Evolutionary conservation across 2,888 invertebrate species (phyloP).

Genomic region (Eucera pruinosa): DNA sequence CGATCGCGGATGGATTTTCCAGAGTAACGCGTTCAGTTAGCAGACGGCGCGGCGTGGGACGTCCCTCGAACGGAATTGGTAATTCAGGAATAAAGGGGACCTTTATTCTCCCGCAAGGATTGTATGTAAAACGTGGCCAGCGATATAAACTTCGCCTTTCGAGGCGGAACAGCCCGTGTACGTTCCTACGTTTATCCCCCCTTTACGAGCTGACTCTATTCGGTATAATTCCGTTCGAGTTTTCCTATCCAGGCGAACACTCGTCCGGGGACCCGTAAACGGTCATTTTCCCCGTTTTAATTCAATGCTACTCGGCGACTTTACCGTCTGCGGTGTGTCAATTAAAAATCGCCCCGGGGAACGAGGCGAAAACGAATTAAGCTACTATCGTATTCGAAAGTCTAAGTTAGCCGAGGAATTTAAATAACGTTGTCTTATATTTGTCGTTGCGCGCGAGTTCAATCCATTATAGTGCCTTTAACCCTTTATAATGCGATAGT

Average conservation of each 20-base stretch:
- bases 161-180: constrained; percentile 15
- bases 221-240: constrained; percentile 13
- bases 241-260: background rate
- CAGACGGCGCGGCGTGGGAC: background rate
- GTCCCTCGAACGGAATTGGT: constrained; percentile 67
- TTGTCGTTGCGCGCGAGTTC: background rate
- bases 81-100: constrained; percentile 72
- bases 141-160: constrained; percentile 42
- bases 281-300: background rate
- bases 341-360: background rate
- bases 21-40: constrained; percentile 3
- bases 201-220: constrained; percentile 41
- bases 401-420: background rate
- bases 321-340: background rate
- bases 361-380: too few relatives aligned
- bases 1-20: background rate
- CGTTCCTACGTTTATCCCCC: constrained; percentile 35
- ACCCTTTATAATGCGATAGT: too few relatives aligned
- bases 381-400: background rate
- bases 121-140: constrained; percentile 41
- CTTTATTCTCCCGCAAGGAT: constrained; percentile 64
- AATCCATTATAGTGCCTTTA: background rate
- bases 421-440: background rate
- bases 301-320: background rate
- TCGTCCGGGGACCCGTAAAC: background rate